Conservation (phyloP, 2,888 invertebrate species). For the Athripsodes cinereus region DNA sequence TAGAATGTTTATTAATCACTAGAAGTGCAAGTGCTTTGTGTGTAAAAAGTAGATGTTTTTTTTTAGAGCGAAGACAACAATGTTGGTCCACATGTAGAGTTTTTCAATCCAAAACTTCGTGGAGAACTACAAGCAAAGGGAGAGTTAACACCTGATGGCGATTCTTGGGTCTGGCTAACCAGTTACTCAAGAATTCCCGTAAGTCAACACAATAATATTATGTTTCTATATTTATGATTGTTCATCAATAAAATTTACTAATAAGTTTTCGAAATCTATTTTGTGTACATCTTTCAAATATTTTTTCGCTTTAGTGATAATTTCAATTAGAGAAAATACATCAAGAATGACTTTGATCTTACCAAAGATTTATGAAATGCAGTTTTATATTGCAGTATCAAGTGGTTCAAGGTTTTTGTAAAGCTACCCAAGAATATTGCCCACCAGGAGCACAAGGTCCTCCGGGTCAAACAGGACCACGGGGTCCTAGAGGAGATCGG, state of each 20-base stretch:
- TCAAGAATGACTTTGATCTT: no score
- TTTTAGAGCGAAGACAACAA: slow-evolving; percentile 42
- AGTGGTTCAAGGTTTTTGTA: slow-evolving; percentile 79
- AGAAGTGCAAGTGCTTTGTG: no score
- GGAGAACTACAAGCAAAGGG: slow-evolving; percentile 61
- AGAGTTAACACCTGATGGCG: slow-evolving; percentile 61
- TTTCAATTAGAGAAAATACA: no score
- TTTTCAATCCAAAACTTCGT: slow-evolving; percentile 65
- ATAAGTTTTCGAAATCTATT: not conserved
- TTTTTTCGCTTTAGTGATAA: no score
- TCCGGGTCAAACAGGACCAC: slow-evolving; percentile 66
- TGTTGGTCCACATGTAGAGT: slow-evolving; percentile 60
- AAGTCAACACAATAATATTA: slow-evolving; percentile 28
- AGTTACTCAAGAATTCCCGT: slow-evolving; percentile 83
- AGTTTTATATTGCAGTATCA: slow-evolving; percentile 60
- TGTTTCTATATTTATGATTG: no score
- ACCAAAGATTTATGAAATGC: no score
- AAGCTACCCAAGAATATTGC: slow-evolving; percentile 76
- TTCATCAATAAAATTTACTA: not conserved
- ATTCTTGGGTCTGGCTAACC: slow-evolving; percentile 82
- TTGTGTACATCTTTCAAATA: not conserved
- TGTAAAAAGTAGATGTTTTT: no score
- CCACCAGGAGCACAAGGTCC: slow-evolving; percentile 79
- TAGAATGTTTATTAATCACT: no score
- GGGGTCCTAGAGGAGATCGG: slow-evolving; percentile 62